Percentiles rank a stretch among this genome's conserved stretches.
phyloP scores from a whole-genome alignment of 2,113 vertebrate genomes.

The Pogona vitticeps region DNA sequence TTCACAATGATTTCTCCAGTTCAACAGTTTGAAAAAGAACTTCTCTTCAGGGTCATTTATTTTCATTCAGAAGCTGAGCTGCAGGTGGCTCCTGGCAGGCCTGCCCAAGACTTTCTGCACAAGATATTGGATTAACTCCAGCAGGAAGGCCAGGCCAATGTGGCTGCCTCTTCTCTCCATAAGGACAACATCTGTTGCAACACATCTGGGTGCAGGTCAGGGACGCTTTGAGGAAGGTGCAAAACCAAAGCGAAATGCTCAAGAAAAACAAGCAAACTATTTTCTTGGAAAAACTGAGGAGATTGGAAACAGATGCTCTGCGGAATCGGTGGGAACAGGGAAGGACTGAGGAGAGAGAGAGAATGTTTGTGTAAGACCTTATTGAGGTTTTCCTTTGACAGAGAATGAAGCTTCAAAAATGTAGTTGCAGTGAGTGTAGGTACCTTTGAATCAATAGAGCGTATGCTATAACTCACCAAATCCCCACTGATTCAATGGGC shows the following conservation, averaged over 20 bases:
- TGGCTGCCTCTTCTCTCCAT: background rate
- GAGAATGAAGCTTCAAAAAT: background rate
- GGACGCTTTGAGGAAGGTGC: slow-evolving; percentile 2
- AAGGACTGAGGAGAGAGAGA: too few relatives aligned
- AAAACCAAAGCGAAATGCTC: slow-evolving; percentile 20
- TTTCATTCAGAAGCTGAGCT: background rate
- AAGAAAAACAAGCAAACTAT: slow-evolving; percentile 38
- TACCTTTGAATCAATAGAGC: too few relatives aligned
- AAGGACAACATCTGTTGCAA: slow-evolving; percentile 28
- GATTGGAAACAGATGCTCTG: slow-evolving; percentile 24
- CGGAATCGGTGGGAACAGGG: background rate
- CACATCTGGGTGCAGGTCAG: background rate
- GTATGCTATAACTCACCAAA: too few relatives aligned
- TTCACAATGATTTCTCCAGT: background rate
- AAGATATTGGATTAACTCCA: background rate
- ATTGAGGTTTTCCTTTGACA: slow-evolving; percentile 11
- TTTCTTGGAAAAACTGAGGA: slow-evolving; percentile 25
- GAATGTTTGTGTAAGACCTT: slow-evolving; percentile 14
- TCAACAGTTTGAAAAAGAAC: background rate
- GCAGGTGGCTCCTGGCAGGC: too few relatives aligned
- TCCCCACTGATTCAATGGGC: too few relatives aligned
- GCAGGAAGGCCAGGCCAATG: background rate
- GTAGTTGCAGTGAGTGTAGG: too few relatives aligned
- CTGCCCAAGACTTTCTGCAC: too few relatives aligned
- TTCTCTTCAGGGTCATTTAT: background rate